phyloP scores from a whole-genome alignment of 2,113 vertebrate species.

The Neodontobutis hainanensis region DNA sequence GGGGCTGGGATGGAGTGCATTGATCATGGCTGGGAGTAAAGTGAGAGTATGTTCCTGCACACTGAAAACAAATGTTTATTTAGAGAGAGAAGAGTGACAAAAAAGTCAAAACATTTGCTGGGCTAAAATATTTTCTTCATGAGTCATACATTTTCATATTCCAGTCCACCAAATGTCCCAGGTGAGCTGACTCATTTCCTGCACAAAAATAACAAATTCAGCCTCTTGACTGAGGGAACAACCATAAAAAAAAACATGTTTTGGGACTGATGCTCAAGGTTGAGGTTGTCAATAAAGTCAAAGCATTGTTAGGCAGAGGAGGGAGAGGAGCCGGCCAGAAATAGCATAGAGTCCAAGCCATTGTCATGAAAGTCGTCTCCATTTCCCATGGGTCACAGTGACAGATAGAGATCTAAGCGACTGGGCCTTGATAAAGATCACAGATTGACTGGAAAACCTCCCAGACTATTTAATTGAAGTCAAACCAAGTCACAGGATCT shows the following conservation, averaged over 20 bases:
- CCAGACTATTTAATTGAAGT: constrained; percentile 84
- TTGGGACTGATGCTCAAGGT: constrained; percentile 66
- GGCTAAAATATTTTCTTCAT: constrained; percentile 8
- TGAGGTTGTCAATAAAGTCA: constrained; percentile 71
- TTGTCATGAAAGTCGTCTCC: constrained; percentile 76
- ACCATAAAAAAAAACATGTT: constrained; percentile 1
- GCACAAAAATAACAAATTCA: constrained; percentile 27
- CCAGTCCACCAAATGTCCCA: constrained; percentile 43
- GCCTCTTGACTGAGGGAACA: constrained; percentile 7
- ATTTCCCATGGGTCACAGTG: constrained; percentile 74
- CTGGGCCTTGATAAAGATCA: constrained; percentile 80
- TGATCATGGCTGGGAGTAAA: constrained; percentile 17
- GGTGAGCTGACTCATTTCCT: constrained; percentile 38
- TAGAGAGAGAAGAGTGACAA: not conserved
- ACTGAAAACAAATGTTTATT: not conserved
- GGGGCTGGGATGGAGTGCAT: constrained; percentile 29
- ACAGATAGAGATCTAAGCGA: constrained; percentile 81
- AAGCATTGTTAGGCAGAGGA: constrained; percentile 67
- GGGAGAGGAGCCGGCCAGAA: constrained; percentile 59
- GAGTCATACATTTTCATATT: constrained; percentile 37
- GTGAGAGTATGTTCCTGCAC: not conserved
- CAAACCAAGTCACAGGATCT: constrained; percentile 80
- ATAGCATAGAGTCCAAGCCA: constrained; percentile 69
- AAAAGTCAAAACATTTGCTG: constrained; percentile 14
- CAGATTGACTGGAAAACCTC: constrained; percentile 77